Percentiles rank a stretch among this genome's conserved stretches.
Conservation (phyloP, 2,113 vertebrate genomes). For the Herpetotheres cachinnans region DNA sequence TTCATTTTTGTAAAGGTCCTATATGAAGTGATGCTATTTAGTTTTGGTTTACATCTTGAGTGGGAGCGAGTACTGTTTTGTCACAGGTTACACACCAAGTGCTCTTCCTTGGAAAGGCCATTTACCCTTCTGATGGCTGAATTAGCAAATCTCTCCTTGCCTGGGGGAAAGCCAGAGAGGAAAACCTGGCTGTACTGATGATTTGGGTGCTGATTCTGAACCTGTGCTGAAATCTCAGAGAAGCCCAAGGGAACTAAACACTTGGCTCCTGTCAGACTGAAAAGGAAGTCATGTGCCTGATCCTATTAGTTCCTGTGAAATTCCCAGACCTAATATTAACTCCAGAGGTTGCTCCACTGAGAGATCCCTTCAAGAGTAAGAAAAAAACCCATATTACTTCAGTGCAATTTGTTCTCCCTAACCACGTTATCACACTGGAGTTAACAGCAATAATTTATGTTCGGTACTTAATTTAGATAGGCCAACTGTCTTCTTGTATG, state of each 20-base stretch:
- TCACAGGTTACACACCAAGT: neutral
- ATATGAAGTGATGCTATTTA: neutral
- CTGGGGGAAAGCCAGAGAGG: neutral
- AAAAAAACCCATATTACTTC: neutral
- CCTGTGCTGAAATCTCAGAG: neutral
- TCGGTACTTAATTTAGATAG: neutral
- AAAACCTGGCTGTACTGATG: neutral
- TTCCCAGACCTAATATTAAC: constrained; percentile 31
- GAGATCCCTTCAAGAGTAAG: neutral
- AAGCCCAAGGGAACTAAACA: constrained; percentile 7
- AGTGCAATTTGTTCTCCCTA: constrained; percentile 9
- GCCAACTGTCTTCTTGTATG: neutral
- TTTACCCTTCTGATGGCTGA: neutral
- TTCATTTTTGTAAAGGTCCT: neutral
- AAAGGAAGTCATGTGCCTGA: constrained; percentile 30
- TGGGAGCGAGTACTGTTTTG: neutral
- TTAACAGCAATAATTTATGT: constrained; percentile 22
- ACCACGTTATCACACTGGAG: neutral
- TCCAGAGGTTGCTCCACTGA: neutral
- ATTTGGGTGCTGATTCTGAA: neutral
- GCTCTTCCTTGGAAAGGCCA: neutral
- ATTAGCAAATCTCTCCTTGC: neutral
- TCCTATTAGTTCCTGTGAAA: constrained; percentile 36
- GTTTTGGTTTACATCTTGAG: neutral
- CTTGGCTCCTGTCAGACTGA: neutral